Conservation (phyloP, 2,888 invertebrate genomes). For the Reticulitermes lucifugus region DNA sequence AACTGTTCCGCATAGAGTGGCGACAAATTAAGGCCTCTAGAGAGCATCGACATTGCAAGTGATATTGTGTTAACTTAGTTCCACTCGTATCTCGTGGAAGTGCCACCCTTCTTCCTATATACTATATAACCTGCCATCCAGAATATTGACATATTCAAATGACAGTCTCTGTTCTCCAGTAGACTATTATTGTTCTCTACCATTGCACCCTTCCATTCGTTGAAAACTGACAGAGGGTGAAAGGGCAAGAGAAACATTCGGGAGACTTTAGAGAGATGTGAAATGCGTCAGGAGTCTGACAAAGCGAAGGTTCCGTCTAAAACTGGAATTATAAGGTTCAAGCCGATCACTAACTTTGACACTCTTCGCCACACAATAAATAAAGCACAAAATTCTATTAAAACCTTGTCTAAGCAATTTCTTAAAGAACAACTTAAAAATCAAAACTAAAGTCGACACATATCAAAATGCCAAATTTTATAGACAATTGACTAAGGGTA, state of each 20-base stretch:
- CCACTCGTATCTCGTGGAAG: constrained; percentile 43
- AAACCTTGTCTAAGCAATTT: too few species aligned
- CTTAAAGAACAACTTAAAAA: too few species aligned
- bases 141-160: constrained; percentile 53
- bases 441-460: too few species aligned
- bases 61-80: constrained; percentile 52
- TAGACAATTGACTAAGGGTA: too few species aligned
- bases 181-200: constrained; percentile 51
- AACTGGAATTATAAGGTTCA: neutral
- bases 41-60: constrained; percentile 52
- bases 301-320: neutral
- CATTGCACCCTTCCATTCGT: constrained; percentile 23
- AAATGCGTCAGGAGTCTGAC: neutral
- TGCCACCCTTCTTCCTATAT: constrained; percentile 20
- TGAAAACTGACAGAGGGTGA: constrained; percentile 2
- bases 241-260: constrained; percentile 15
- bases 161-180: constrained; percentile 43
- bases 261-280: neutral
- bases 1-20: constrained; percentile 47
- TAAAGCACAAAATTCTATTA: too few species aligned
- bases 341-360: too few species aligned
- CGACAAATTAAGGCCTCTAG: constrained; percentile 52
- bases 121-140: constrained; percentile 45
- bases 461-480: too few species aligned
- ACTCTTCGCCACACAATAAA: too few species aligned